Conservation (phyloP, 2,113 vertebrate species). For the Dipodomys spectabilis region DNA sequence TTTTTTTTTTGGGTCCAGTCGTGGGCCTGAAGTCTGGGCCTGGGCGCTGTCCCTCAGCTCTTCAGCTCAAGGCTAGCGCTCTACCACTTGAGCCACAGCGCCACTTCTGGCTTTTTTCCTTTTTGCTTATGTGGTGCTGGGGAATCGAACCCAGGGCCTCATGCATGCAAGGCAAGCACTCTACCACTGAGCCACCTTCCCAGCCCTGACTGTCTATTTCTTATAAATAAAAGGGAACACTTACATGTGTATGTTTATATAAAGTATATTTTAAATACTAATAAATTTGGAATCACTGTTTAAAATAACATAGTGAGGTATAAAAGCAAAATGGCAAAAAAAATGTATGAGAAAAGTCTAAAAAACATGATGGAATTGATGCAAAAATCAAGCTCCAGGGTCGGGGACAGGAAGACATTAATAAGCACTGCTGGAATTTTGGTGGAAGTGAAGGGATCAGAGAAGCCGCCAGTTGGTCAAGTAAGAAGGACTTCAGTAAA, state of each 20-base stretch:
- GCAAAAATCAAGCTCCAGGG: too few relatives aligned
- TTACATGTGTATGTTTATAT: not conserved
- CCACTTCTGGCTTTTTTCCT: too few relatives aligned
- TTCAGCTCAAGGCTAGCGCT: too few relatives aligned
- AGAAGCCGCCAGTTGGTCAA: not conserved
- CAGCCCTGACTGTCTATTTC: not conserved
- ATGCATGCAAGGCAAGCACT: too few relatives aligned
- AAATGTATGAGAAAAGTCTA: not conserved
- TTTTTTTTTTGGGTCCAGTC: too few relatives aligned
- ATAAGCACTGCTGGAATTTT: not conserved
- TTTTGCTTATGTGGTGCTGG: too few relatives aligned
- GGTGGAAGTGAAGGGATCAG: not conserved
- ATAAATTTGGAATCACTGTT: constrained; percentile 1
- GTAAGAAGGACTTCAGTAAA: not conserved
- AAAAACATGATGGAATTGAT: not conserved
- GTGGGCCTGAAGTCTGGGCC: too few relatives aligned
- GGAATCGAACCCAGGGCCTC: too few relatives aligned
- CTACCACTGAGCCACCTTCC: too few relatives aligned
- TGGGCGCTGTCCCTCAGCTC: too few relatives aligned
- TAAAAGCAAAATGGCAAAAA: constrained; percentile 20
- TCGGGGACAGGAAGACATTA: not conserved
- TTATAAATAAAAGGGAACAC: not conserved
- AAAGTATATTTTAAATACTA: not conserved
- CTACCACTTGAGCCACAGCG: too few relatives aligned
- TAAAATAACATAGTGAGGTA: not conserved